Conservation (phyloP, 2,113 vertebrate species). For the Dicaeum eximium region DNA sequence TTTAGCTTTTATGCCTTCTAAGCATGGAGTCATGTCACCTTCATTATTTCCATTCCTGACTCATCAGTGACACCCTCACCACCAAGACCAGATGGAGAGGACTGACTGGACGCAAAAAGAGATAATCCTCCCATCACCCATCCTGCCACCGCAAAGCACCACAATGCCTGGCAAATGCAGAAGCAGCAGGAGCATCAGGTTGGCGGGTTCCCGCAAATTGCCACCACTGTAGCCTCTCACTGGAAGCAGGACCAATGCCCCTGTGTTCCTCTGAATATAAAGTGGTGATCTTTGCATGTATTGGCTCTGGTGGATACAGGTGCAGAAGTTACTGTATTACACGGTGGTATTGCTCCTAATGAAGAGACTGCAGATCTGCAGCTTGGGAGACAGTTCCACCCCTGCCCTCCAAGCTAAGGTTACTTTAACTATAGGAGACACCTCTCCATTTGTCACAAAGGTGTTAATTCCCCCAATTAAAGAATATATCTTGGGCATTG, state of each 20-base stretch:
- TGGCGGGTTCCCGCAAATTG: not conserved
- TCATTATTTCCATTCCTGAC: too few species aligned
- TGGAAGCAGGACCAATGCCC: rapidly evolving
- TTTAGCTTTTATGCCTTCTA: too few species aligned
- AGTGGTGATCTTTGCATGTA: too few species aligned
- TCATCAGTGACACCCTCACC: too few species aligned
- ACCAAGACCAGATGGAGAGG: too few species aligned
- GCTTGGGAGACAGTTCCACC: not conserved
- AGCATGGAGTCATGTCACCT: too few species aligned
- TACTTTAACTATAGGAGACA: not conserved
- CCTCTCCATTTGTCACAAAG: not conserved
- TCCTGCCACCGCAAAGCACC: not conserved
- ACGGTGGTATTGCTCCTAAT: not conserved
- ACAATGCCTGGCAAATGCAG: not conserved
- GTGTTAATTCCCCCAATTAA: not conserved
- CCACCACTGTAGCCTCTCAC: not conserved
- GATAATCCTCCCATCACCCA: not conserved
- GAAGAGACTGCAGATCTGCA: not conserved
- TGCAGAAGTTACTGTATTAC: not conserved
- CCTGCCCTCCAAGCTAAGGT: not conserved
- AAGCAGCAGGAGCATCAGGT: not conserved
- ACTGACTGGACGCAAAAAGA: too few species aligned
- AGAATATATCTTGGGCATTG: not conserved
- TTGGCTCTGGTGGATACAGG: not conserved
- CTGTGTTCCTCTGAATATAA: not conserved